phyloP scores from a whole-genome alignment of 2,113 vertebrate species.

The Ceyx melanurus region DNA sequence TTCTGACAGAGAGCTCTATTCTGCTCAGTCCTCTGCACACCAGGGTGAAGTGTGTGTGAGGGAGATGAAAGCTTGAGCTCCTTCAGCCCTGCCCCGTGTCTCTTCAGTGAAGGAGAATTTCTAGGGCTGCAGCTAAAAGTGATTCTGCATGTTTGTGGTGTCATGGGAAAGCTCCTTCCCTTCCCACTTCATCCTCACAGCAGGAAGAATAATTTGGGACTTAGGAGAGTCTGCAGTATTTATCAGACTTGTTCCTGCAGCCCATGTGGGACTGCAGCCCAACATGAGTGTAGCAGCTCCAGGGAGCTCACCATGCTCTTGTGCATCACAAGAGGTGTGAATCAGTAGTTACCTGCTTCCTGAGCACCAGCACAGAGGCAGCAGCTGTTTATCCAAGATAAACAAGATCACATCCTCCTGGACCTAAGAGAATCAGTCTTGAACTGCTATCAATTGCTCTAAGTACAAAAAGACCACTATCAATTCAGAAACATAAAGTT shows the following conservation, averaged over 20 bases:
- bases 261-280: neutral
- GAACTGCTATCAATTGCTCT: neutral
- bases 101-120: neutral
- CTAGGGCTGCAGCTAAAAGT: neutral
- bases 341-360: slow-evolving; percentile 6
- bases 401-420: neutral
- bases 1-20: neutral
- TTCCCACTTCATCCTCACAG: neutral
- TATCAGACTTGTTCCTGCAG: neutral
- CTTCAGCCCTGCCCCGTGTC: neutral
- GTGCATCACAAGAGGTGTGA: neutral
- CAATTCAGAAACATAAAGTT: neutral
- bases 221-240: neutral
- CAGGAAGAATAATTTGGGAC: neutral
- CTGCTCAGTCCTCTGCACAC: neutral
- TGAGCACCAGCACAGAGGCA: neutral
- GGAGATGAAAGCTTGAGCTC: neutral
- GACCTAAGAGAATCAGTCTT: neutral
- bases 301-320: neutral
- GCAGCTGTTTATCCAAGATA: slow-evolving; percentile 23
- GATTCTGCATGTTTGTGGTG: neutral
- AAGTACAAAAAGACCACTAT: neutral
- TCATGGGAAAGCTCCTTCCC: neutral
- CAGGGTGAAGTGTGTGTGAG: neutral
- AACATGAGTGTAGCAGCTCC: neutral